Conservation (phyloP, 2,797 vertebrate species). For the Ambastaia sidthimunki region DNA sequence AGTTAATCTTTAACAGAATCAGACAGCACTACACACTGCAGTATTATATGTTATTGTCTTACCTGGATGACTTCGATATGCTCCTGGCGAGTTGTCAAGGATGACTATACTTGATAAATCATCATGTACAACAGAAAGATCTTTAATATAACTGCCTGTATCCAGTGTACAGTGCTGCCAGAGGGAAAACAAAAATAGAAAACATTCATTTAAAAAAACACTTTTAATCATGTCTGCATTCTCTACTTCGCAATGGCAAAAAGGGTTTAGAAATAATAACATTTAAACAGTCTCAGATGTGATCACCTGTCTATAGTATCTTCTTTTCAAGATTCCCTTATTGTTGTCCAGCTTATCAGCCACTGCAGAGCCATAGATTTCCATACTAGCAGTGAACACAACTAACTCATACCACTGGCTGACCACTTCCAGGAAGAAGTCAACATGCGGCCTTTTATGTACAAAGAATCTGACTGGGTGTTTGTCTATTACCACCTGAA, state of each 20-base stretch:
- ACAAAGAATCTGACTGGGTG: conserved; percentile 85
- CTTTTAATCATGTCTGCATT: background rate
- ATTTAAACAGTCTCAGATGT: background rate
- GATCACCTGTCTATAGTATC: conserved; percentile 83
- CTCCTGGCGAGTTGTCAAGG: conserved; percentile 83
- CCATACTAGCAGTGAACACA: conserved; percentile 86
- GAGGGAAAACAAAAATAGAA: background rate
- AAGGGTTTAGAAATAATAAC: background rate
- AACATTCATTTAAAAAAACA: background rate
- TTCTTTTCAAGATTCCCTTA: conserved; percentile 78
- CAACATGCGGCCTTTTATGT: conserved; percentile 83
- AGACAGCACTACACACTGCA: background rate
- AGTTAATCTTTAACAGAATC: background rate
- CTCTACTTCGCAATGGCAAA: conserved; percentile 5
- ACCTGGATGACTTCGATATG: conserved; percentile 85
- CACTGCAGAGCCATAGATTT: conserved; percentile 84
- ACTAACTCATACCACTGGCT: conserved; percentile 86
- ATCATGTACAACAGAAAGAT: conserved; percentile 80
- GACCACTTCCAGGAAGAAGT: conserved; percentile 86
- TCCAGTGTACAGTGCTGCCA: conserved; percentile 84
- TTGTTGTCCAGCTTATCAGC: conserved; percentile 83
- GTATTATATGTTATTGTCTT: conserved; percentile 30
- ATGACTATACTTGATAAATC: conserved; percentile 85
- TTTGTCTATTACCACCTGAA: conserved; percentile 82
- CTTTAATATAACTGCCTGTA: conserved; percentile 86